These are phyloP conservation scores for Acarapis woodi DNA, from an alignment of 1,140 invertebrate species.

Conservation along the genomic window DNA sequence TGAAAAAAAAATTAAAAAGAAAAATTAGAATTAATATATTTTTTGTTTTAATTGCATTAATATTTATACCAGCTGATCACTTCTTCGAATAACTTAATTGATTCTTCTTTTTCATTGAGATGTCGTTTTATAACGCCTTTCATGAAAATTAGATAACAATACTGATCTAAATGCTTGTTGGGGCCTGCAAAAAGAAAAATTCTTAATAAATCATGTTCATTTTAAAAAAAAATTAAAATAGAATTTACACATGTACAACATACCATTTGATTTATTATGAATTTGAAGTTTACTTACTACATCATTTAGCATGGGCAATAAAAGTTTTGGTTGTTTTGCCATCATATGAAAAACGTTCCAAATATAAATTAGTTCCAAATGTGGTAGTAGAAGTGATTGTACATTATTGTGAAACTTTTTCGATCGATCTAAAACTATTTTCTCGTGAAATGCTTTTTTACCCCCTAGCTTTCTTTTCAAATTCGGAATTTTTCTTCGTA, in stretches of 20 bases:
- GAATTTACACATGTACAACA: no score
- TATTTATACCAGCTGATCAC: constrained; percentile 4
- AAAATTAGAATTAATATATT: neutral
- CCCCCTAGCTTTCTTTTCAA: constrained; percentile 71
- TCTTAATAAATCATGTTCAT: no score
- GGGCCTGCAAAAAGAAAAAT: no score
- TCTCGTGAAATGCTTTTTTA: constrained; percentile 84
- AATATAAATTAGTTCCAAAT: constrained; percentile 63
- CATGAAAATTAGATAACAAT: constrained; percentile 3
- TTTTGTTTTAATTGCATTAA: neutral
- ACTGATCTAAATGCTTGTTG: neutral
- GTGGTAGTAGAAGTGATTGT: constrained; percentile 40
- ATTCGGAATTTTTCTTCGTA: no score
- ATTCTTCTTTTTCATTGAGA: neutral
- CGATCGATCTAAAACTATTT: constrained; percentile 61
- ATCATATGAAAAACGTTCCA: constrained; percentile 78
- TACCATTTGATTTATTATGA: no score
- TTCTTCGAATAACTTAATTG: constrained; percentile 3
- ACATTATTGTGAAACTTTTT: constrained; percentile 43
- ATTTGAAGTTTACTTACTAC: constrained; percentile 28
- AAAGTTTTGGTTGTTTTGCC: constrained; percentile 31
- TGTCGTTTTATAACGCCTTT: constrained; percentile 1
- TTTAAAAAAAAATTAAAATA: no score
- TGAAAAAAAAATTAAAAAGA: neutral
- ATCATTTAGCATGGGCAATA: constrained; percentile 33